Base-by-base conservation (phyloP, 2,888 invertebrate species). In the Microctonus brassicae region DNA sequence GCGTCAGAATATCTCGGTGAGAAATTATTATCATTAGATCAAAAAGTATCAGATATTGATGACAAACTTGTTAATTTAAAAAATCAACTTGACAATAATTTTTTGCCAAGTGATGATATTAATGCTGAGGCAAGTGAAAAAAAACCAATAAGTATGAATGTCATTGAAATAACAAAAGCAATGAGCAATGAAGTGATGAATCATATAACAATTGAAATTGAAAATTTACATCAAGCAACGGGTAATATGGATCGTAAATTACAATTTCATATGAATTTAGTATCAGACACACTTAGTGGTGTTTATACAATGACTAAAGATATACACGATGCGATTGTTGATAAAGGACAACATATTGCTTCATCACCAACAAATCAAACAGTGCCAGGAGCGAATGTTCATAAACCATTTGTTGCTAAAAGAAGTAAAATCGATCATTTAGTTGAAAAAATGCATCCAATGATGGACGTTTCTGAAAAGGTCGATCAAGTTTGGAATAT, bases 401-500 rank as follows among this genome's bases (percentile, higher is more conserved):
- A 70, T 20, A 29, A 63, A 0, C 61, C 78, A 11, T 33, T 67
- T 5, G 66, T 78, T 0, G 58, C 76, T 17, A 83, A 79, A 20
- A 80, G 78, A 53, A 95, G 93, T 83, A 96, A 95, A 88, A 91
- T 95, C 76, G 95, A 96, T 87, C 92, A 91, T 3, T 89, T 96
- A 34, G 94, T 94, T 0, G 93, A 94, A 81, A 94, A 95, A 88
- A 95, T 95, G 84, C 92, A 93, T 77, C 95, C 96, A 0, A 95
- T 95, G 89, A 92, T 95, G 82, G 93, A 93, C 68, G 95, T 95
- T 0, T 94, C 95, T 0, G 95, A 95, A 84, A 95, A 95, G 88
- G 95, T 96, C 95, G 95, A 96, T 80, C 94, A 96, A 87, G 95
- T 96, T 3, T 96, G 95, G 95, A 94, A 95, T 84, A 95, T 95